phyloP scores from a whole-genome alignment of 2,888 invertebrate genomes.

The Allacma fusca region DNA sequence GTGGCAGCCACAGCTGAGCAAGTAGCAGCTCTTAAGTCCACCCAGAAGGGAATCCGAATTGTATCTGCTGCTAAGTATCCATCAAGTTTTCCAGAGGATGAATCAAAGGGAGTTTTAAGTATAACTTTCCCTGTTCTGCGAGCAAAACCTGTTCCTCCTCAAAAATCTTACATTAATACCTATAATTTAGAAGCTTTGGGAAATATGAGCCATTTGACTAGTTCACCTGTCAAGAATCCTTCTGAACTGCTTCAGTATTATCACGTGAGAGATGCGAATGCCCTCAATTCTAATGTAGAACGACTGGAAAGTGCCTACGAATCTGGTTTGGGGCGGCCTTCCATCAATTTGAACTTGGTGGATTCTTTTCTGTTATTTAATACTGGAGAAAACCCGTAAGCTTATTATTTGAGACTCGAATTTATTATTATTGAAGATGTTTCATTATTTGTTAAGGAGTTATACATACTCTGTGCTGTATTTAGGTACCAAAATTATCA shows the following conservation, averaged over 20 bases:
- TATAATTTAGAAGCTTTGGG: constrained; percentile 21
- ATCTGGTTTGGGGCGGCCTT: constrained; percentile 55
- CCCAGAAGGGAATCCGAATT: constrained; percentile 55
- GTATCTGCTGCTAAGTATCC: constrained; percentile 60
- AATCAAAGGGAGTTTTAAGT: constrained; percentile 27
- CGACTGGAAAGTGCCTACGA: constrained; percentile 51
- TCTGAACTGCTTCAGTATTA: constrained; percentile 57
- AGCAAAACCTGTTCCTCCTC: constrained; percentile 33
- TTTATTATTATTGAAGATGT: too few species aligned
- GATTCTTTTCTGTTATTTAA: constrained; percentile 61
- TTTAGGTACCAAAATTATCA: constrained; percentile 55
- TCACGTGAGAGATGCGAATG: constrained; percentile 53
- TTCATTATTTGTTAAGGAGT: too few species aligned
- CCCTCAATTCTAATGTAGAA: constrained; percentile 38
- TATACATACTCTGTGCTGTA: too few species aligned
- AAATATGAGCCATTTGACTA: not conserved
- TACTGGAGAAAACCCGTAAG: constrained; percentile 60
- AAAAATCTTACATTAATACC: constrained; percentile 23
- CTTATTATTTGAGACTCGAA: too few species aligned
- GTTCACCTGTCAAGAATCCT: constrained; percentile 54
- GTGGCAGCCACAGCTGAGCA: constrained; percentile 50
- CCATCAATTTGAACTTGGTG: constrained; percentile 45
- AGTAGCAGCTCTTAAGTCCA: constrained; percentile 51
- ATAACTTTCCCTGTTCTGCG: constrained; percentile 31
- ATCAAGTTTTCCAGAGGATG: constrained; percentile 32